These are phyloP conservation scores for Scaptomyza tumidula DNA, from an alignment of 2,888 invertebrate species.

Conservation along the genomic window DNA sequence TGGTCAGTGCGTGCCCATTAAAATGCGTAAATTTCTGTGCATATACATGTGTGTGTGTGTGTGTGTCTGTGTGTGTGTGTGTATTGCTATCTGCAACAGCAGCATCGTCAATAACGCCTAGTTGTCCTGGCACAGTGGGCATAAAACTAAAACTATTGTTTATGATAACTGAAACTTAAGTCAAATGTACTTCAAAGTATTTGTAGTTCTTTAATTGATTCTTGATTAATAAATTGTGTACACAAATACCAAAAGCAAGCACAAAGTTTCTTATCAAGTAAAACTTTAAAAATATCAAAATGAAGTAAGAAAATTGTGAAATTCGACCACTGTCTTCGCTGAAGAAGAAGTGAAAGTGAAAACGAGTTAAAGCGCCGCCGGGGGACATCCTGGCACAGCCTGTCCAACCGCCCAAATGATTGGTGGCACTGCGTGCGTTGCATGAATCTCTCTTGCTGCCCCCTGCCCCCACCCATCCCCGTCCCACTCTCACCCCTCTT, in stretches of 20 bases:
- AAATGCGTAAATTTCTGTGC: slow-evolving; percentile 70
- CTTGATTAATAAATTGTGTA: no score
- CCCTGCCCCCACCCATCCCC: neutral
- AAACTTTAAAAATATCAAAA: no score
- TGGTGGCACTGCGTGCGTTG: slow-evolving; percentile 55
- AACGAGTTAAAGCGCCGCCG: slow-evolving; percentile 29
- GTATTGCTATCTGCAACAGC: slow-evolving; percentile 40
- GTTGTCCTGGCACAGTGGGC: slow-evolving; percentile 36
- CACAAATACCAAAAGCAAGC: no score
- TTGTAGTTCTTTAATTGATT: no score
- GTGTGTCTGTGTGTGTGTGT: slow-evolving; percentile 3
- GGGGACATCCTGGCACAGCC: slow-evolving; percentile 30
- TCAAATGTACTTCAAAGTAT: no score
- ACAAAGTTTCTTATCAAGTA: no score
- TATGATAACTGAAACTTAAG: neutral
- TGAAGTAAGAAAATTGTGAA: no score
- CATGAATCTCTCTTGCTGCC: slow-evolving; percentile 25
- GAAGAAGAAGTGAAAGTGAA: slow-evolving; percentile 5
- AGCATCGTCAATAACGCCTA: slow-evolving; percentile 15
- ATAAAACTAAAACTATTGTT: neutral
- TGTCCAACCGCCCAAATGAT: slow-evolving; percentile 49
- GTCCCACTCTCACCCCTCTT: neutral
- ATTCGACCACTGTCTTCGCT: neutral
- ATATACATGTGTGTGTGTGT: slow-evolving; percentile 5
- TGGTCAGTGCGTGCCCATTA: slow-evolving; percentile 73